These are phyloP conservation scores for Drosophila santomea DNA, from an alignment of 1,140 invertebrate species.

Conservation along the genomic window DNA sequence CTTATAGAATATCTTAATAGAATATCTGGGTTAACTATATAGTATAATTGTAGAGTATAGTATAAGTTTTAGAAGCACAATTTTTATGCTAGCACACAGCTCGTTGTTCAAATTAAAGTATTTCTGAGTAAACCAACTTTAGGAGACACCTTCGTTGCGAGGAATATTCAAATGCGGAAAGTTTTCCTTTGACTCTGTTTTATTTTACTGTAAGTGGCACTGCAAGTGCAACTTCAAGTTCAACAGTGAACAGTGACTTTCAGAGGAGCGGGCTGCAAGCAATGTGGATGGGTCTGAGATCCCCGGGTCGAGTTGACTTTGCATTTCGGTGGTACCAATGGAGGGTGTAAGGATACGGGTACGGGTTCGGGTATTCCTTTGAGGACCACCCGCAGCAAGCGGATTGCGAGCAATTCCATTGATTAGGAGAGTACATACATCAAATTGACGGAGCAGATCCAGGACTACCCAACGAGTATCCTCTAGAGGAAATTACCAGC, in stretches of 20 bases:
- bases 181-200: too few species aligned
- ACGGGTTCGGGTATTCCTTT: conserved; percentile 19
- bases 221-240: conserved; percentile 19
- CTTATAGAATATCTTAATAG: too few species aligned
- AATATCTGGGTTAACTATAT: too few species aligned
- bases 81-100: too few species aligned
- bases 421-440: conserved; percentile 23
- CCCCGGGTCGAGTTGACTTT: conserved; percentile 45
- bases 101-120: too few species aligned
- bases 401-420: conserved; percentile 21
- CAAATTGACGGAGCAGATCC: not conserved
- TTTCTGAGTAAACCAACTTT: too few species aligned
- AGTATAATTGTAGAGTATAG: too few species aligned
- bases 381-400: conserved; percentile 34
- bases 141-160: too few species aligned
- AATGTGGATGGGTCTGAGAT: not conserved
- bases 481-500: conserved; percentile 36
- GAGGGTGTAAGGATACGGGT: not conserved
- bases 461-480: conserved; percentile 25
- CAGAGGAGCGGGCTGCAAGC: not conserved
- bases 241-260: conserved; percentile 26
- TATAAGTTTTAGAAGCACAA: too few species aligned
- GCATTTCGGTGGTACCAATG: conserved; percentile 35
- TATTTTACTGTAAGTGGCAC: too few species aligned
- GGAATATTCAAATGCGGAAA: too few species aligned